These are phyloP conservation scores for Lepisosteus osseus DNA, from an alignment of 2,113 vertebrate genomes.

Conservation along the genomic window DNA sequence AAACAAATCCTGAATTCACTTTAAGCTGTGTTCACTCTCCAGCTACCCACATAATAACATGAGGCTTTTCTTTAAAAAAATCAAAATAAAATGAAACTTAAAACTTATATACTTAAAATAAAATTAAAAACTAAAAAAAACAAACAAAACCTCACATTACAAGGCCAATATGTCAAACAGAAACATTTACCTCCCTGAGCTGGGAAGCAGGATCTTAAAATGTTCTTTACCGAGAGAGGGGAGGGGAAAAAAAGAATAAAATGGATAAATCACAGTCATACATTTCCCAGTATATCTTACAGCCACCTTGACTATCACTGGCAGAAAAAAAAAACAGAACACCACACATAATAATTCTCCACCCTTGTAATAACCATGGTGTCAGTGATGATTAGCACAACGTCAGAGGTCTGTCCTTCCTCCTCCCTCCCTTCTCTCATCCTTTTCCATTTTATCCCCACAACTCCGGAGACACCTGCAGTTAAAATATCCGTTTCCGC, in stretches of 20 bases:
- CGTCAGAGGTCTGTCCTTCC: too few species aligned
- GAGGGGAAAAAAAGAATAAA: constrained; percentile 19
- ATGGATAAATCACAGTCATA: constrained; percentile 16
- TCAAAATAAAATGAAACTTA: constrained; percentile 33
- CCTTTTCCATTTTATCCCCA: not conserved
- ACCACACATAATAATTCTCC: constrained; percentile 24
- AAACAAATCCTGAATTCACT: constrained; percentile 9
- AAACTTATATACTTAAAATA: constrained; percentile 60
- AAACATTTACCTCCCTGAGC: too few species aligned
- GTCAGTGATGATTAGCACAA: not conserved
- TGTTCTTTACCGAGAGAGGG: constrained; percentile 2
- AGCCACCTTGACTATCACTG: constrained; percentile 25
- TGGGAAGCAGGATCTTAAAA: not conserved
- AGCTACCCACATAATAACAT: constrained; percentile 42
- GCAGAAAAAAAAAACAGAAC: constrained; percentile 15
- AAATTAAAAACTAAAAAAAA: constrained; percentile 40
- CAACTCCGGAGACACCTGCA: not conserved
- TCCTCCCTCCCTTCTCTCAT: too few species aligned
- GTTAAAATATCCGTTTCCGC: constrained; percentile 85
- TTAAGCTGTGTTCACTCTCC: constrained; percentile 33
- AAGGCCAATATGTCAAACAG: constrained; percentile 12
- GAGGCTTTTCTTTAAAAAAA: constrained; percentile 33
- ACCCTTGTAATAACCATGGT: constrained; percentile 10
- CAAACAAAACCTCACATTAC: constrained; percentile 33
- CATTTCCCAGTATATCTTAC: constrained; percentile 37